Conservation (phyloP, 2,888 invertebrate species). For the Nephrotoma guestfalica region DNA sequence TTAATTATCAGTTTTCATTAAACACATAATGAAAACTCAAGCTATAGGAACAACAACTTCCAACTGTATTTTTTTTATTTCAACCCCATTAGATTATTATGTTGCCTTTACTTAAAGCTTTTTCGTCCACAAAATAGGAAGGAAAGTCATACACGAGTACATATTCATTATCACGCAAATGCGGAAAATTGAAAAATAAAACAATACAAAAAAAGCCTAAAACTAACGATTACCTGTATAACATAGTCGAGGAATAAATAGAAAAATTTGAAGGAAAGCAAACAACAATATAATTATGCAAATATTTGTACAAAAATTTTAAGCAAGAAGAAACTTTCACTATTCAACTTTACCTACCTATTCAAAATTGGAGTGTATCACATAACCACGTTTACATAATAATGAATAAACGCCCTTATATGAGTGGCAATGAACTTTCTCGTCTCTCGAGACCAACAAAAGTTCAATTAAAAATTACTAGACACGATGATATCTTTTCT, state of each 20-base stretch:
- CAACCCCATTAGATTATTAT: background rate
- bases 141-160: background rate
- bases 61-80: background rate
- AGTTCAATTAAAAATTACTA: background rate
- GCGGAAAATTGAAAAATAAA: background rate
- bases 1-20: background rate
- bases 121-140: background rate
- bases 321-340: background rate
- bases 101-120: background rate
- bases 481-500: background rate
- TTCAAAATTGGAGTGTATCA: background rate
- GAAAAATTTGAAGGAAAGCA: background rate
- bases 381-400: background rate
- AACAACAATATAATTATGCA: background rate
- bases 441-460: background rate
- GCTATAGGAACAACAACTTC: background rate
- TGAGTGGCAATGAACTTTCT: background rate
- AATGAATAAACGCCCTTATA: background rate
- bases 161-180: background rate
- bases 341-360: background rate
- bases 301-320: background rate
- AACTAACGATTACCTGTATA: background rate
- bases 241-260: background rate
- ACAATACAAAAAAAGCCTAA: background rate
- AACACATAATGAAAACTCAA: background rate